A percentile compares a stretch with the other conserved stretches of the same genome.
Conservation (phyloP, 2,113 vertebrate genomes). For the Percina caprodes region DNA sequence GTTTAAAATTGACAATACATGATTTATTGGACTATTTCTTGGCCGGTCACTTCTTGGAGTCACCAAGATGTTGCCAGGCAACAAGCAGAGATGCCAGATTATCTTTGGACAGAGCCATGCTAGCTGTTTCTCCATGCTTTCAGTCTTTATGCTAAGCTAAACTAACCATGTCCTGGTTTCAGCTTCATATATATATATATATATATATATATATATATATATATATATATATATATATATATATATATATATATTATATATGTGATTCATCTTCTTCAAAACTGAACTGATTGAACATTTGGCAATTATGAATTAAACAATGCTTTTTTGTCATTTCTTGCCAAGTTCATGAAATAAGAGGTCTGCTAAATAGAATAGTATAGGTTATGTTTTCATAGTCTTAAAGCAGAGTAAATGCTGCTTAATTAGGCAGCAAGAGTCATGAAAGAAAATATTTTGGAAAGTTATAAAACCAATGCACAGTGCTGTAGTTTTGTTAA, state of each 20-base stretch:
- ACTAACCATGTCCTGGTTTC: neutral
- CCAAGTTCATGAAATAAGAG: neutral
- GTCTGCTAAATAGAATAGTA: neutral
- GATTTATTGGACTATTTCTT: neutral
- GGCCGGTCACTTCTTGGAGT: neutral
- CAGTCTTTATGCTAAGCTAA: neutral
- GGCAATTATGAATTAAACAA: neutral
- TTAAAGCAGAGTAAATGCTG: neutral
- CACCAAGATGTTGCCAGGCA: neutral
- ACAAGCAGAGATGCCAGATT: neutral
- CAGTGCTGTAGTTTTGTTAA: neutral
- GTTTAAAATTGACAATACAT: neutral
- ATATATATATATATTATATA: neutral
- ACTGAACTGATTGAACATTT: neutral
- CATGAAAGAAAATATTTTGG: neutral
- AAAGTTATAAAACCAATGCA: neutral
- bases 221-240: too few relatives aligned
- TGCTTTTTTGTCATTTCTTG: neutral
- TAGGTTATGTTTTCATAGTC: neutral
- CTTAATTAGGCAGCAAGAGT: neutral
- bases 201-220: too few relatives aligned
- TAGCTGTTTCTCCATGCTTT: neutral
- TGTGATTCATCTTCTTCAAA: neutral
- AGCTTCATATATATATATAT: neutral
- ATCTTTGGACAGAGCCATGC: neutral